phyloP scores from a whole-genome alignment of 2,797 vertebrate genomes.

The Dicrostonyx torquatus region DNA sequence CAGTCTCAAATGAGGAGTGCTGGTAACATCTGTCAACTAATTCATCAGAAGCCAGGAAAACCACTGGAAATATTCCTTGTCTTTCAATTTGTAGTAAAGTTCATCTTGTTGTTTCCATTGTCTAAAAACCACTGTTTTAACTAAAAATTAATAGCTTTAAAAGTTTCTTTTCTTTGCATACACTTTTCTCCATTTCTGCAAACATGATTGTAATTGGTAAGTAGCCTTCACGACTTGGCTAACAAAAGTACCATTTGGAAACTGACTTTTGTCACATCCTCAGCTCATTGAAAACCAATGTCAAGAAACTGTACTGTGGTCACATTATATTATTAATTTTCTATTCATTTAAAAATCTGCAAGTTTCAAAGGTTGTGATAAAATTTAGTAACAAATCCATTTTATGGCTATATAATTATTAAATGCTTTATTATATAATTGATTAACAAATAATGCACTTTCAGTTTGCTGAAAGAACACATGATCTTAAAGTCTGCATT shows the following conservation, averaged over 20 bases:
- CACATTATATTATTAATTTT: not conserved
- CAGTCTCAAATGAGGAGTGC: not conserved
- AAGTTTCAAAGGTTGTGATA: not conserved
- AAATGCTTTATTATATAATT: not conserved
- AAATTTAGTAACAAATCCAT: not conserved
- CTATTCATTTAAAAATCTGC: not conserved
- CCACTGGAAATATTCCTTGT: not conserved
- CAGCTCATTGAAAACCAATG: not conserved
- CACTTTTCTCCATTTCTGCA: not conserved
- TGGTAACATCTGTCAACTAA: not conserved
- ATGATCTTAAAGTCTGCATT: not conserved
- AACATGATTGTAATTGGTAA: not conserved
- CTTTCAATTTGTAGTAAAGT: not conserved
- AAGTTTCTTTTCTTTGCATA: not conserved
- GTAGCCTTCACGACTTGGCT: not conserved
- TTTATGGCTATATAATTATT: not conserved
- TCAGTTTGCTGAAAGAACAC: not conserved
- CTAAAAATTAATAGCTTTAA: not conserved
- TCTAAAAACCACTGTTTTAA: not conserved
- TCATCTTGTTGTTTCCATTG: not conserved
- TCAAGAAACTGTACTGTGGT: not conserved
- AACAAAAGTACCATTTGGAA: not conserved
- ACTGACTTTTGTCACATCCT: not conserved
- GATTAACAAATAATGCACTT: not conserved
- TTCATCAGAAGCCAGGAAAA: not conserved